These are phyloP conservation scores for Eupeodes corollae DNA, from an alignment of 1,140 invertebrate species.

Conservation along the genomic window DNA sequence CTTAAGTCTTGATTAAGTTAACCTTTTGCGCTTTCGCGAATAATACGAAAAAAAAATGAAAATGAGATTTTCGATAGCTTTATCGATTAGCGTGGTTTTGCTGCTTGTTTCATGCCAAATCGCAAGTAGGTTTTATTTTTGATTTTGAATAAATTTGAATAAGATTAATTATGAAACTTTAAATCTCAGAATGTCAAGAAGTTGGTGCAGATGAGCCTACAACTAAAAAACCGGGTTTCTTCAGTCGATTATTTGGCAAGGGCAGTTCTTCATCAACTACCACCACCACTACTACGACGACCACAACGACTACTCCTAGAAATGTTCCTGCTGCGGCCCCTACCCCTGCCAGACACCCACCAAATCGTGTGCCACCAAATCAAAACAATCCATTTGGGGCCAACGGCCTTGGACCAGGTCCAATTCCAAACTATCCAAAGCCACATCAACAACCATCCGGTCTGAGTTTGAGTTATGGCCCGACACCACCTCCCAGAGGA, in stretches of 20 bases:
- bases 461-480: slow-evolving; percentile 28
- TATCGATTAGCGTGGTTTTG: too few species aligned
- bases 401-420: neutral
- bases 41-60: too few species aligned
- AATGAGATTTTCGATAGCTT: too few species aligned
- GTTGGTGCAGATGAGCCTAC: slow-evolving; percentile 15
- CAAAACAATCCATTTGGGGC: neutral
- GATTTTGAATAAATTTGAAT: too few species aligned
- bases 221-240: slow-evolving; percentile 31
- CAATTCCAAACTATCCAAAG: slow-evolving; percentile 20
- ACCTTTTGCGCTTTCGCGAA: too few species aligned
- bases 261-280: slow-evolving; percentile 15
- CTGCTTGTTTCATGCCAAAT: too few species aligned
- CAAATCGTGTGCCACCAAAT: slow-evolving; percentile 7
- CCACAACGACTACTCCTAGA: neutral
- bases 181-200: too few species aligned
- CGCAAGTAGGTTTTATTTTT: too few species aligned
- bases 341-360: neutral
- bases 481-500: slow-evolving; percentile 8
- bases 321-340: neutral
- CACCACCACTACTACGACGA: slow-evolving; percentile 8
- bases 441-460: slow-evolving; percentile 25
- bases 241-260: slow-evolving; percentile 21
- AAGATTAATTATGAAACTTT: too few species aligned
- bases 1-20: too few species aligned